Evolutionary conservation across 2,113 vertebrate genomes (phyloP).

Genomic region (Pitta sordida): DNA sequence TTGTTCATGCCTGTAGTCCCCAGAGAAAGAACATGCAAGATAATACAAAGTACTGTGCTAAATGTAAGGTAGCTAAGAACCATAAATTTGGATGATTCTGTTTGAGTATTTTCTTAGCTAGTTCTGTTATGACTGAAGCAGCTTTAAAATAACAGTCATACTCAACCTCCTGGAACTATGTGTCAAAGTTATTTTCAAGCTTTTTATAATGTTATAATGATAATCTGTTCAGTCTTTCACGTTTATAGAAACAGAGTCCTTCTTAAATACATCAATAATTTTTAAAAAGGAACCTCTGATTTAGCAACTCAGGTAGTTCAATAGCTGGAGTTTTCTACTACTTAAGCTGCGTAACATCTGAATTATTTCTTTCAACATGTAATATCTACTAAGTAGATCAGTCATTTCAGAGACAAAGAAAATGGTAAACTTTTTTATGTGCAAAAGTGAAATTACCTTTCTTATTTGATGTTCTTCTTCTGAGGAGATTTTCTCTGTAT

Average conservation of each 20-base stretch:
- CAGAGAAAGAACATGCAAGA: background rate
- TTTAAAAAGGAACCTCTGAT: background rate
- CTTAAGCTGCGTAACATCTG: background rate
- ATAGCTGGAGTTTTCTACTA: slow-evolving; percentile 7
- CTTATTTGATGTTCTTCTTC: background rate
- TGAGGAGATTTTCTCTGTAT: background rate
- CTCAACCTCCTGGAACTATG: background rate
- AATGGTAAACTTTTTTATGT: background rate
- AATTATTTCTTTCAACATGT: slow-evolving; percentile 27
- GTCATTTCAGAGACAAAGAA: slow-evolving; percentile 10
- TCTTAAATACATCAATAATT: slow-evolving; percentile 6
- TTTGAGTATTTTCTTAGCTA: background rate
- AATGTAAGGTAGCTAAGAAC: background rate
- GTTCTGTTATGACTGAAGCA: background rate
- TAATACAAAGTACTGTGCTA: background rate
- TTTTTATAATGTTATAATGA: background rate
- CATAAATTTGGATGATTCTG: background rate
- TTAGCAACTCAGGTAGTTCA: slow-evolving; percentile 1
- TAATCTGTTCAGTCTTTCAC: slow-evolving; percentile 7
- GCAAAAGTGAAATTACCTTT: slow-evolving; percentile 19
- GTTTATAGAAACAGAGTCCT: slow-evolving; percentile 1
- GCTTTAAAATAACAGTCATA: background rate
- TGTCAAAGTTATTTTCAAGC: slow-evolving; percentile 9
- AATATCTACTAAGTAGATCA: slow-evolving; percentile 41
- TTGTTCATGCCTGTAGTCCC: background rate